Evolutionary conservation across 2,113 vertebrate species (phyloP), one percentile per base, ranked within the genome.

Genomic region (Porphyrio hochstetteri): DNA sequence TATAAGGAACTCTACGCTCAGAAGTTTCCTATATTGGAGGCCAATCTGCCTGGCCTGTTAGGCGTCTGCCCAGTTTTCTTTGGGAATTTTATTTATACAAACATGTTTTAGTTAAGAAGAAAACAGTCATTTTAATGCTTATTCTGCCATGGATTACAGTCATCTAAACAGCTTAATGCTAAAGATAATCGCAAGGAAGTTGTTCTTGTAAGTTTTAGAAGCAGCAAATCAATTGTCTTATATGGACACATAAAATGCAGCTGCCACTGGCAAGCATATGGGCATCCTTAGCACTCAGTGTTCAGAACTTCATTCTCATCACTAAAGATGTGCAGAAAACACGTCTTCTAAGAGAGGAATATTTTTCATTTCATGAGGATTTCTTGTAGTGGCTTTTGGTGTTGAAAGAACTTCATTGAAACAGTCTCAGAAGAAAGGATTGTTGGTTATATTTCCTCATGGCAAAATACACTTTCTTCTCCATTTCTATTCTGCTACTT

Each of bases 371-470:
- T 28, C 3, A 0, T 20, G 28, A 70, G 1, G 1, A 72, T 88
- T 91, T 94, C 56, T 88, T 94, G 65, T 63, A 77, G 57, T 53
- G 68, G n/a, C 46, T 92, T 95, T 89, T 11, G 44, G 29, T n/a
- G 60, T 15, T 12, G 17, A 81, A 40, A 36, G 75, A 81, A 81
- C 23, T 8, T 88, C 38, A 36, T 1, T n/a, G 27, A 87, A 94
- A 81, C 36, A 36, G 17, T 71, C 57, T 91, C 70, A 64, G 33
- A 78, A 96, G 63, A 91, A 95, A 95, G 40, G 55, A n/a, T 87
- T 72, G 20, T 92, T 89, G 52, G 19, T 82, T 80, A 52, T 16
- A 52, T 90, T 92, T 94, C 18, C 57, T 87, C 29, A 38, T 29
- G 46, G 21, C 16, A 65, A 75, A 83, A 91, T 40, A 57, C 25